Conservation (phyloP, 2,113 vertebrate species). For the Coreoperca whiteheadi region DNA sequence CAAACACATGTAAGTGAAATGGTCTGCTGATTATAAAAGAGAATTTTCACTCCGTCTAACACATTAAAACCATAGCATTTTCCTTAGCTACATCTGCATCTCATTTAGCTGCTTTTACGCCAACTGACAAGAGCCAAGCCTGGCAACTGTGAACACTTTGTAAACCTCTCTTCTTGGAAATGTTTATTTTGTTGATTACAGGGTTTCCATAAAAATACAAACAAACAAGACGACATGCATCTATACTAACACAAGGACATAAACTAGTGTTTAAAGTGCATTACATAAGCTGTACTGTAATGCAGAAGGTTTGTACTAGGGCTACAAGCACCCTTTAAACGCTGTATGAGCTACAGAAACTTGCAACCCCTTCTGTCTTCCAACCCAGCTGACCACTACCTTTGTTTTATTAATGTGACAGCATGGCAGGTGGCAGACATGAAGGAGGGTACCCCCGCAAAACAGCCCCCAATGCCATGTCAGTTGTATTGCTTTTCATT, state of each 20-base stretch:
- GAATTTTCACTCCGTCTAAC: background rate
- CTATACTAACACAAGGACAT: background rate
- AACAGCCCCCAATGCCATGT: background rate
- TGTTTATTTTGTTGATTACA: background rate
- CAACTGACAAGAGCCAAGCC: conserved; percentile 35
- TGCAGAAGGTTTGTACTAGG: background rate
- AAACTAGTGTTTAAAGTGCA: background rate
- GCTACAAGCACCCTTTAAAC: background rate
- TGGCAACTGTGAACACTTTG: conserved; percentile 27
- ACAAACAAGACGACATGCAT: background rate
- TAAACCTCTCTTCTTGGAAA: background rate
- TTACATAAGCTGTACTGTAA: background rate
- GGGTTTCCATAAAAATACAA: conserved; percentile 15
- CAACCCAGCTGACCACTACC: background rate
- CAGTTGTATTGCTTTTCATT: background rate
- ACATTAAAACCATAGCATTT: background rate
- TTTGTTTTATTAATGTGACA: conserved; percentile 32
- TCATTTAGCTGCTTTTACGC: conserved; percentile 21
- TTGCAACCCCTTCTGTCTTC: background rate
- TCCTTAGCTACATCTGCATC: conserved; percentile 26
- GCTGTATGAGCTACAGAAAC: background rate
- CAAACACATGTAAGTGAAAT: conserved; percentile 15
- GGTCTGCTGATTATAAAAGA: conserved; percentile 15
- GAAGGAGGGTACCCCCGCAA: background rate
- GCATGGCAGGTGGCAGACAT: conserved; percentile 7